These are phyloP conservation scores for Gymnobelideus leadbeateri DNA, from an alignment of 2,113 vertebrate species.

Conservation along the genomic window DNA sequence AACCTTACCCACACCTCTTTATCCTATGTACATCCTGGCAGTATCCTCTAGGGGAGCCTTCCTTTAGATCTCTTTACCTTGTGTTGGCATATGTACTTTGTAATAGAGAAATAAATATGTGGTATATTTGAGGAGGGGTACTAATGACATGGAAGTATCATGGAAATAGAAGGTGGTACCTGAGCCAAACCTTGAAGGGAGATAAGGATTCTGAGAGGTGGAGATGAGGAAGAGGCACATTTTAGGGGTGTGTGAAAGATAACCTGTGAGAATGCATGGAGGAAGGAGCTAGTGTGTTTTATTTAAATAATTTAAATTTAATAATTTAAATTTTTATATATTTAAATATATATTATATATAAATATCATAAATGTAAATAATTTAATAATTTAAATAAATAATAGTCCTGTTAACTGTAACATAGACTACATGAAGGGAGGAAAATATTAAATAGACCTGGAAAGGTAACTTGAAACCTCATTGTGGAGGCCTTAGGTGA, in stretches of 20 bases:
- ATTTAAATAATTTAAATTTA: too few relatives aligned
- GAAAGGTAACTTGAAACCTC: not conserved
- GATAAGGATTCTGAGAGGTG: not conserved
- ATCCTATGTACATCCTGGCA: not conserved
- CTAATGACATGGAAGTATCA: not conserved
- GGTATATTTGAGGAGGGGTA: not conserved
- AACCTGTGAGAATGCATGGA: too few relatives aligned
- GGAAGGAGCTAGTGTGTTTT: not conserved
- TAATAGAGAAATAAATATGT: not conserved
- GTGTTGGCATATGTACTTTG: not conserved
- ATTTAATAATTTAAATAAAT: too few relatives aligned
- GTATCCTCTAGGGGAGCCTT: not conserved
- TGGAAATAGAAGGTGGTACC: not conserved
- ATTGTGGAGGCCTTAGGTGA: not conserved
- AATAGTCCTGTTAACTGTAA: too few relatives aligned
- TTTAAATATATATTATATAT: too few relatives aligned
- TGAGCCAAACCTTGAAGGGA: not conserved
- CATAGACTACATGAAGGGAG: too few relatives aligned
- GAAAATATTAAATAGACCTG: not conserved
- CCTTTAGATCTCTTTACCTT: not conserved
- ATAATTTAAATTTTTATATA: too few relatives aligned
- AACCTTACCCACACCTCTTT: not conserved
- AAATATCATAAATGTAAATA: too few relatives aligned
- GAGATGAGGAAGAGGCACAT: too few relatives aligned
- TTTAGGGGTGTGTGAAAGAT: too few relatives aligned